Percentiles rank a stretch among this genome's conserved stretches.
phyloP scores from a whole-genome alignment of 2,113 vertebrate genomes.

The Geococcyx californianus region DNA sequence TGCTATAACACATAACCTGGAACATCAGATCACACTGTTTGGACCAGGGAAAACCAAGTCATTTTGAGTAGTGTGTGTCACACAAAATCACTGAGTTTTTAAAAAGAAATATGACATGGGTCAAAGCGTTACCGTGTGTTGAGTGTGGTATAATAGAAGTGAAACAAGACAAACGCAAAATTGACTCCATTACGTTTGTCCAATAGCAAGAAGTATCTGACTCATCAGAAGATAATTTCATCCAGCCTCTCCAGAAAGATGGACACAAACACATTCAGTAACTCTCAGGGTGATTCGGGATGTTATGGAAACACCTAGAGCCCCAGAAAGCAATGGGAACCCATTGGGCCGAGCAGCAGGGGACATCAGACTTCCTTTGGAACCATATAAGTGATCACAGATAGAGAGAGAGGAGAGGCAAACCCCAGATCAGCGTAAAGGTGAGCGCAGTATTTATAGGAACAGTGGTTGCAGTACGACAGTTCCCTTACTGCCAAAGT shows the following conservation, averaged over 20 bases:
- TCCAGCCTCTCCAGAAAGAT: neutral
- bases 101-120: neutral
- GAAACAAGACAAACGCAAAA: neutral
- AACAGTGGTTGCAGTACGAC: neutral
- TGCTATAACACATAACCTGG: neutral
- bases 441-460: neutral
- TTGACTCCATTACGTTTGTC: neutral
- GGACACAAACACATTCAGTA: neutral
- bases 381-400: neutral
- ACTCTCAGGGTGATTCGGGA: neutral
- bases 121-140: neutral
- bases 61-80: neutral
- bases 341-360: neutral
- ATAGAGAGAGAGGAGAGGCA: accelerated
- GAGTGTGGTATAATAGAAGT: neutral
- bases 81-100: neutral
- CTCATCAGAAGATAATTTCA: neutral
- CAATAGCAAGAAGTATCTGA: neutral
- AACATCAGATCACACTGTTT: neutral
- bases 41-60: neutral
- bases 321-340: neutral
- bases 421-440: neutral
- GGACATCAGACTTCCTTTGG: neutral
- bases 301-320: neutral
- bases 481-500: neutral